phyloP scores from a whole-genome alignment of 2,888 invertebrate species.

The Prosapia bicincta region DNA sequence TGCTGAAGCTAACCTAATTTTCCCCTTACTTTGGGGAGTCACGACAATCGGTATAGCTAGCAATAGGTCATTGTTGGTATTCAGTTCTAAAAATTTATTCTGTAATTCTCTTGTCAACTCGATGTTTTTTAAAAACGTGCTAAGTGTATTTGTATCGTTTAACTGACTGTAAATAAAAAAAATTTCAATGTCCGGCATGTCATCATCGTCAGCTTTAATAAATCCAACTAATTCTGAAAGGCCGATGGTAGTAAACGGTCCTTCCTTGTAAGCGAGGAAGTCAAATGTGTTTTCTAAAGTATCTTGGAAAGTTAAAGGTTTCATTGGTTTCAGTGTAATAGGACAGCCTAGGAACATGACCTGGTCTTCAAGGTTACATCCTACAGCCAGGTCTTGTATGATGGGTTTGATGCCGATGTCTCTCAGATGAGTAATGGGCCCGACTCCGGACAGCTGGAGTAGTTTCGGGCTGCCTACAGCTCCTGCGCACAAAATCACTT shows the following conservation, averaged over 20 bases:
- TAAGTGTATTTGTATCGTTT: conserved; percentile 24
- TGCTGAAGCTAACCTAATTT: conserved; percentile 18
- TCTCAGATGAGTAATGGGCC: conserved; percentile 27
- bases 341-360: conserved; percentile 29
- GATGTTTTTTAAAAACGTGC: conserved; percentile 17
- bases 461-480: conserved; percentile 28
- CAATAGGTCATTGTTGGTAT: conserved; percentile 13
- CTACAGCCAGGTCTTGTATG: conserved; percentile 23
- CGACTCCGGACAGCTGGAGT: conserved; percentile 29
- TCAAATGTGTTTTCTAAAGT: conserved; percentile 25
- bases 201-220: conserved; percentile 29
- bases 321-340: conserved; percentile 12
- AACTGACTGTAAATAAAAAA: conserved; percentile 23
- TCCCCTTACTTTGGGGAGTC: conserved; percentile 29
- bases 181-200: conserved; percentile 27
- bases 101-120: conserved; percentile 25
- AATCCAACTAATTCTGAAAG: conserved; percentile 27
- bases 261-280: conserved; percentile 28
- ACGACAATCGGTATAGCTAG: conserved; percentile 27
- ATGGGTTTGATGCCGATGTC: conserved; percentile 16
- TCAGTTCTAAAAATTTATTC: conserved; percentile 16
- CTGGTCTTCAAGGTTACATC: conserved; percentile 30
- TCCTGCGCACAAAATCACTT: conserved; percentile 30
- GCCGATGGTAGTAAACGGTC: conserved; percentile 25
- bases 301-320: conserved; percentile 9